Evolutionary conservation across 64 coral and sea anemone species (phyloP).

Genomic region (Anthopleura sola): DNA sequence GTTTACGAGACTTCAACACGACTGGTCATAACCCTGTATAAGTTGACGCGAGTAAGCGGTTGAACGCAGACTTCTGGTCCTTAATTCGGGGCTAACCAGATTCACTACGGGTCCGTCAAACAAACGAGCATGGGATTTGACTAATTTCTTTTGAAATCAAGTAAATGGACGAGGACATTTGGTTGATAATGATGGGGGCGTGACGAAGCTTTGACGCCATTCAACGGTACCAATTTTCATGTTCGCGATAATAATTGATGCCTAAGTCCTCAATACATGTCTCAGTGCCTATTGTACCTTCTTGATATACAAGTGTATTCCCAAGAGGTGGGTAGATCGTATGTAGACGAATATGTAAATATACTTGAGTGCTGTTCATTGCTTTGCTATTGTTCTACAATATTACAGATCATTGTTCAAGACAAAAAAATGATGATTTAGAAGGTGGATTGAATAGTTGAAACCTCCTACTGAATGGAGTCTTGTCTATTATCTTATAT

Average conservation of each 20-base stretch:
- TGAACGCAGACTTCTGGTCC: background rate
- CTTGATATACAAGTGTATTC: background rate
- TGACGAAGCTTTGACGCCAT: background rate
- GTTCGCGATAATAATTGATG: slow-evolving; percentile 21
- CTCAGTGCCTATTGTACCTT: background rate
- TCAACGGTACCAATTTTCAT: slow-evolving; percentile 25
- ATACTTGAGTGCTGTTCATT: background rate
- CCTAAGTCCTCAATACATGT: slow-evolving; percentile 20
- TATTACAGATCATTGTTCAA: slow-evolving; percentile 1
- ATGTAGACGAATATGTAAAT: slow-evolving; percentile 14
- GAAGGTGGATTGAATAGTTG: slow-evolving; percentile 62
- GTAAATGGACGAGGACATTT: slow-evolving; percentile 12
- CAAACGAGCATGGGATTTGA: background rate
- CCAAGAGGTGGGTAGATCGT: slow-evolving; percentile 15
- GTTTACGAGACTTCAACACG: background rate
- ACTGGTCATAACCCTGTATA: background rate
- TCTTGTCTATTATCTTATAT: slow-evolving; percentile 88
- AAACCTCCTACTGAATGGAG: slow-evolving; percentile 49
- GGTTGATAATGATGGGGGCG: slow-evolving; percentile 13
- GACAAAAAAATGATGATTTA: slow-evolving; percentile 84
- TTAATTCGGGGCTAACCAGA: background rate
- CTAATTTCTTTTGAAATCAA: background rate
- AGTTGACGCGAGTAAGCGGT: background rate
- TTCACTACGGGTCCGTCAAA: background rate
- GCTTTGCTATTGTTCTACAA: background rate